phyloP scores from a whole-genome alignment of 1,140 invertebrate genomes.

The Lordiphosa collinella region DNA sequence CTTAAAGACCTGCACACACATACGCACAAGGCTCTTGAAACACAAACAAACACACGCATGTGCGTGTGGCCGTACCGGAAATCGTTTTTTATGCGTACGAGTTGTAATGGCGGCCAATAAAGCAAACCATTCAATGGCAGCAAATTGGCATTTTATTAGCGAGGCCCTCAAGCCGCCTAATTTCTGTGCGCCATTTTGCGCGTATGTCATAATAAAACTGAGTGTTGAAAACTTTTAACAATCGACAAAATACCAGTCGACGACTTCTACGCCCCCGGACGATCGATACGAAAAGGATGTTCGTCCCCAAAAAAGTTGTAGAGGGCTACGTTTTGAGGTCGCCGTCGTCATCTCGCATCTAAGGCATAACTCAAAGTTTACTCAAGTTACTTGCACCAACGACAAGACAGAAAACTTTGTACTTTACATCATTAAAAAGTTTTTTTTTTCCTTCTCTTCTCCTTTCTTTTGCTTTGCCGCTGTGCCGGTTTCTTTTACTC shows the following conservation, averaged over 20 bases:
- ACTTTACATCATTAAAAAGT: conserved; percentile 79
- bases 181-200: conserved; percentile 37
- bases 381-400: conserved; percentile 75
- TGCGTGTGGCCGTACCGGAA: conserved; percentile 21
- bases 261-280: too few relatives aligned
- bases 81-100: conserved; percentile 67
- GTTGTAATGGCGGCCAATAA: conserved; percentile 75
- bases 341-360: conserved; percentile 43
- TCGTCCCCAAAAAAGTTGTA: conserved; percentile 6
- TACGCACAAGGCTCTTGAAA: background rate
- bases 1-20: conserved; percentile 34
- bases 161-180: conserved; percentile 34
- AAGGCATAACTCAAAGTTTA: conserved; percentile 76
- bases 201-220: conserved; percentile 75
- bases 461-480: conserved; percentile 13
- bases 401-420: conserved; percentile 78
- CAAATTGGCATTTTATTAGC: conserved; percentile 77
- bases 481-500: conserved; percentile 18
- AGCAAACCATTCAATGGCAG: conserved; percentile 69
- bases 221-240: conserved; percentile 74
- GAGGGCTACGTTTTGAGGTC: conserved; percentile 58
- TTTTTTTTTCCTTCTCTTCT: conserved; percentile 40
- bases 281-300: conserved; percentile 69
- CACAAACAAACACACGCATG: conserved; percentile 7
- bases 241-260: conserved; percentile 70